Base-by-base conservation (phyloP, 1,140 invertebrate genomes). In the Cyphomyrmex costatus region DNA sequence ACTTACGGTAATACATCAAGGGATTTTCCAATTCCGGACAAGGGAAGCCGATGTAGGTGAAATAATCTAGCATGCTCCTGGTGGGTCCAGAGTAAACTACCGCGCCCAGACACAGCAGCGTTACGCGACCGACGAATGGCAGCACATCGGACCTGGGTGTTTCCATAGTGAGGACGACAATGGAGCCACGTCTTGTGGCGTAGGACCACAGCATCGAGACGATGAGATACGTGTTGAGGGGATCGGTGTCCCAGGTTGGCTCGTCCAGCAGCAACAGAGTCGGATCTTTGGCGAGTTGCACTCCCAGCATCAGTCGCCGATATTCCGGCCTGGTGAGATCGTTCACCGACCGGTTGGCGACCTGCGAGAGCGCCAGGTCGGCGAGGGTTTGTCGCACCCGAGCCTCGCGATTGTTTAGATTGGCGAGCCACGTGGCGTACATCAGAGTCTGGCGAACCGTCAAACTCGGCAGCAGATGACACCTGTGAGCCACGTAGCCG, bases 21-120 rank as follows among this genome's bases (percentile, higher is more conserved):
- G 98, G 98, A 94, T 99, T 99, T 93, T 99, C 98, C 61, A 98
- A 94, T 93, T 98, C 97, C 0, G 98, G 98, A 95, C 98, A 99
- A 0, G 98, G 98, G 92, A 99, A 99, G 10, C 98, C 98, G 89
- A 99, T 98, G 65, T 97, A 97, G 51, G 97, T 97, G 93, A 99
- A 99, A 92, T 99, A 99, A 90, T 99, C 98, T 61, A 99, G 94
- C 96, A 99, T 98, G 90, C 98, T 97, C 51, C 98, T 96, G 0
- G 98, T 99, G 7, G 97, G 97, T 3, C 98, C 98, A 0, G 98
- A 98, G 92, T 99, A 99, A 1, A 99, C 98, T 16, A 98, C 97
- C 89, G 98, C 98, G 0, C 98, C 98, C 8, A 99, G 95, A 91
- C 98, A 99, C 1, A 99, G 94, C 8, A 97, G 94, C 0, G 97